Evolutionary conservation across 2,113 vertebrate genomes (phyloP).

Genomic region (Ammodramus savannarum): DNA sequence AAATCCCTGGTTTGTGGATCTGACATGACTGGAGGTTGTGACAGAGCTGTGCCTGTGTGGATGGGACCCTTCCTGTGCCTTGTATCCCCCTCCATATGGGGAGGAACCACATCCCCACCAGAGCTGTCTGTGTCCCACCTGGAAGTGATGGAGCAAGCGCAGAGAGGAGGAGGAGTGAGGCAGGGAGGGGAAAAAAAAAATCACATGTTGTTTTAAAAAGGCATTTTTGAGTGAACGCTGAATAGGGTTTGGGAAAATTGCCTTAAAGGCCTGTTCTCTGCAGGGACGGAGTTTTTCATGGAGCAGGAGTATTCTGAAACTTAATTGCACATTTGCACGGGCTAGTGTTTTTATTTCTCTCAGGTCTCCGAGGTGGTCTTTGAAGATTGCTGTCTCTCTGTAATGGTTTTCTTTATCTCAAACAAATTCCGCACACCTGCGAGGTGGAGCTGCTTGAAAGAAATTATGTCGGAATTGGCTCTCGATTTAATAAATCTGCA

Average conservation of each 20-base stretch:
- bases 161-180: constrained; percentile 4
- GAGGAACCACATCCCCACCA: not conserved
- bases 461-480: constrained; percentile 64
- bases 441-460: constrained; percentile 69
- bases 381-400: constrained; percentile 68
- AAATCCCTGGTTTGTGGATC: not conserved
- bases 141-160: constrained; percentile 11
- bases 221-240: constrained; percentile 70
- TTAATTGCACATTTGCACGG: constrained; percentile 75
- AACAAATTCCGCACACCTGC: constrained; percentile 72
- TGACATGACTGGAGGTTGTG: not conserved
- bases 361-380: constrained; percentile 75
- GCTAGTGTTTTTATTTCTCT: constrained; percentile 76
- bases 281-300: constrained; percentile 64
- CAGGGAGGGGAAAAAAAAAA: not conserved
- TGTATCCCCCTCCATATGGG: not conserved
- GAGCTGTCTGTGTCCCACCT: constrained; percentile 33
- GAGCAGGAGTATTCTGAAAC: constrained; percentile 72
- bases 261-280: constrained; percentile 72
- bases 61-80: not conserved
- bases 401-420: constrained; percentile 76
- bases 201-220: constrained; percentile 71
- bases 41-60: fast-evolving
- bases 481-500: constrained; percentile 70
- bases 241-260: constrained; percentile 74